phyloP scores from a whole-genome alignment of 2,888 invertebrate genomes.

The Pachycephus smyrnensis region DNA sequence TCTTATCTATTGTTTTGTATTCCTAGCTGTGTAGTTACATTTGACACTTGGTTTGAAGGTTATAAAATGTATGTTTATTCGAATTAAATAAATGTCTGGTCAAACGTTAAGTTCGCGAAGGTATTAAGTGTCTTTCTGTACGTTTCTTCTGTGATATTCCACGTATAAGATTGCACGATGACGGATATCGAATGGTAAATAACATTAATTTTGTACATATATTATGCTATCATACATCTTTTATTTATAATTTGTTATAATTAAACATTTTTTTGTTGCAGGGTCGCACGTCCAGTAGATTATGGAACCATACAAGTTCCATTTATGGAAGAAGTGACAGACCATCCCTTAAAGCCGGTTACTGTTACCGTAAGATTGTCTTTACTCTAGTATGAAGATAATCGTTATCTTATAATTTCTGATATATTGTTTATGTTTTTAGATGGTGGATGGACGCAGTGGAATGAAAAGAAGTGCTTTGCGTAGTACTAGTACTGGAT shows the following conservation, averaged over 20 bases:
- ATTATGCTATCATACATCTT: neutral
- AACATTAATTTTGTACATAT: constrained; percentile 5
- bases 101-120: neutral
- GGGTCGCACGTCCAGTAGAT: constrained; percentile 54
- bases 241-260: neutral
- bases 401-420: neutral
- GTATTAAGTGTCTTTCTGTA: neutral
- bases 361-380: constrained; percentile 64
- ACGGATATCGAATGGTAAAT: constrained; percentile 53
- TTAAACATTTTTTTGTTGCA: constrained; percentile 24
- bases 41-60: neutral
- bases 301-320: constrained; percentile 38
- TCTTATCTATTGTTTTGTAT: neutral
- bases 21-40: neutral
- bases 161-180: constrained; percentile 33
- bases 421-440: constrained; percentile 22
- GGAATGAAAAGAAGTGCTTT: constrained; percentile 68
- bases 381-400: neutral
- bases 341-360: constrained; percentile 73
- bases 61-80: neutral
- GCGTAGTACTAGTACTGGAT: constrained; percentile 69
- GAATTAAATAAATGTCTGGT: neutral
- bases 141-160: neutral
- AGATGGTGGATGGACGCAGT: constrained; percentile 71
- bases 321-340: constrained; percentile 64